These are phyloP conservation scores for Entosphenus tridentatus DNA, from an alignment of 2,113 vertebrate species.

Conservation along the genomic window DNA sequence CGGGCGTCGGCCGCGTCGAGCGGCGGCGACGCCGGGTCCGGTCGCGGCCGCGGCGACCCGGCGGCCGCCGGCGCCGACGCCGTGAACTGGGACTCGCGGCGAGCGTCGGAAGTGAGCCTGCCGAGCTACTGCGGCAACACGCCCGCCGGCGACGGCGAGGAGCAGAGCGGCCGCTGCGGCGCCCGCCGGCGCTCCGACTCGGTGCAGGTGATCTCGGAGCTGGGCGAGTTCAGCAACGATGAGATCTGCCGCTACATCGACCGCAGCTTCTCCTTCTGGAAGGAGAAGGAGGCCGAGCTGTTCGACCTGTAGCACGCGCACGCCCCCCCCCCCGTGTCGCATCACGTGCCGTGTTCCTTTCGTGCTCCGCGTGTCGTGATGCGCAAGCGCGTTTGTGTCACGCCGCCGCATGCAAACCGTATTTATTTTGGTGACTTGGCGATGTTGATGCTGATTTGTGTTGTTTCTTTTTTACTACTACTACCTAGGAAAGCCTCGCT, in stretches of 20 bases:
- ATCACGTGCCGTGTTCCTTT: too few species aligned
- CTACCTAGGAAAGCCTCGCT: too few species aligned
- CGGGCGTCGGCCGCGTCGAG: conserved; percentile 10
- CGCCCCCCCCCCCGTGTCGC: too few species aligned
- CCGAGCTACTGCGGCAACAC: conserved; percentile 23
- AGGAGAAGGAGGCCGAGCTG: conserved; percentile 72
- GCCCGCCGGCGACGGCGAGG: conserved; percentile 16
- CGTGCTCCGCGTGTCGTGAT: too few species aligned
- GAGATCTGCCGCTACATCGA: conserved; percentile 82
- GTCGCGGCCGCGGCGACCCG: conserved; percentile 12
- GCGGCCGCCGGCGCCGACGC: conserved; percentile 12
- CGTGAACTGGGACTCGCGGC: background rate
- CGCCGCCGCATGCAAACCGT: too few species aligned
- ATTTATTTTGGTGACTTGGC: too few species aligned
- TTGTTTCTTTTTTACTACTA: too few species aligned
- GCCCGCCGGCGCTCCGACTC: conserved; percentile 20
- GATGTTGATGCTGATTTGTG: too few species aligned
- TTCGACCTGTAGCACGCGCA: conserved; percentile 31
- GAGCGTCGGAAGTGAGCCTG: background rate
- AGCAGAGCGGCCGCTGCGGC: conserved; percentile 11
- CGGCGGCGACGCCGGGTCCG: conserved; percentile 11
- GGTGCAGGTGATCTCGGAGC: conserved; percentile 46
- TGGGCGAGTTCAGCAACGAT: conserved; percentile 75
- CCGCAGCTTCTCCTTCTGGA: conserved; percentile 93
- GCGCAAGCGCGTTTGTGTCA: too few species aligned